phyloP scores from a whole-genome alignment of 2,888 invertebrate species.

The Zootermopsis nevadensis region DNA sequence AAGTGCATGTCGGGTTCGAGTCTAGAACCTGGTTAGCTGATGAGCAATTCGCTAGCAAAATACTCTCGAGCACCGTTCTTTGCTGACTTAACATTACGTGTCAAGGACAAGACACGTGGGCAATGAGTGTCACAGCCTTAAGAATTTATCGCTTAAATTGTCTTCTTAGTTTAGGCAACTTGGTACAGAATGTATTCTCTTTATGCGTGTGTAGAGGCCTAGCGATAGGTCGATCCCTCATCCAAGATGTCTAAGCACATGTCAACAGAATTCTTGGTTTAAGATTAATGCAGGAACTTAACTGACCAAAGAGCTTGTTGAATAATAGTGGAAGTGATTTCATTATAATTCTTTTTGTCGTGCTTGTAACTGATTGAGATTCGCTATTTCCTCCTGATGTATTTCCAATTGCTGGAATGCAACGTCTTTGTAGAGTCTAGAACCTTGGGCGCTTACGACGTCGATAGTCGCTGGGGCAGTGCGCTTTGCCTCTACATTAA shows the following conservation, averaged over 20 bases:
- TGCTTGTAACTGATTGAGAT: too few species aligned
- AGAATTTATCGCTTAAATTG: too few species aligned
- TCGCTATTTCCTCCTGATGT: too few species aligned
- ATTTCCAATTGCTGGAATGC: neutral
- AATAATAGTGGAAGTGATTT: neutral
- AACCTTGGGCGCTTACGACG: neutral
- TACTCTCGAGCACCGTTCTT: neutral
- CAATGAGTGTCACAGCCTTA: too few species aligned
- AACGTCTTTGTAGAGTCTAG: neutral
- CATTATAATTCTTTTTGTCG: neutral
- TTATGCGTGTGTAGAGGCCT: too few species aligned
- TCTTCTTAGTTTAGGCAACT: too few species aligned
- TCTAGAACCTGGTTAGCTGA: slow-evolving; percentile 49
- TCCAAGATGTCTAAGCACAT: neutral
- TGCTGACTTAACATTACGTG: too few species aligned
- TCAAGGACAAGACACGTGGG: too few species aligned
- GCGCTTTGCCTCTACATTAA: slow-evolving; percentile 22
- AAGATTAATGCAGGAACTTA: neutral
- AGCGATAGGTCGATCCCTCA: too few species aligned
- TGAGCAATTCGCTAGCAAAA: slow-evolving; percentile 51
- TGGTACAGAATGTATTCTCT: too few species aligned
- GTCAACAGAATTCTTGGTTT: neutral
- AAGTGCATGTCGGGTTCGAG: slow-evolving; percentile 49
- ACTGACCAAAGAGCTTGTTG: neutral
- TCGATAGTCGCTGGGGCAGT: neutral